Evolutionary conservation across 2,113 vertebrate genomes (phyloP), one percentile per base, ranked within the genome.

Genomic region (Pitta sordida): DNA sequence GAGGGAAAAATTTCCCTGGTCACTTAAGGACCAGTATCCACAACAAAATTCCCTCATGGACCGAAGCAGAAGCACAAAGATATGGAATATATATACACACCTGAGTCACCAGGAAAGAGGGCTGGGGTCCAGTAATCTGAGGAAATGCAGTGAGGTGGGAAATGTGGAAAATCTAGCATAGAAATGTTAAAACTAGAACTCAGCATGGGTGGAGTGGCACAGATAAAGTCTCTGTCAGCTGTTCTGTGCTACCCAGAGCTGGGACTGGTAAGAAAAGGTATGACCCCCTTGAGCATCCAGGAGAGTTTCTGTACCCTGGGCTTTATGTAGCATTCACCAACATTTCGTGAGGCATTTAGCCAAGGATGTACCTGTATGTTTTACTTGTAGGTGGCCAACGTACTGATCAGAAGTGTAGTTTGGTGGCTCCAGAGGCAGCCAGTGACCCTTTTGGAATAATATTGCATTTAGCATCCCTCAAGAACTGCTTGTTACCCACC

Each of bases 181-280:
- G 39, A 86, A n/a, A 32, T 76, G 67, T 53, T 49, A 48, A 26
- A 62, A 49, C 10, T 53, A 26, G 27, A 65, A 46, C 4, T 68
- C 30, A 8, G 7, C 9, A 3, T 1, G 2, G 7, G 16, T 22
- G 17, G 21, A 30, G 11, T 30, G 29, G 6, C 49, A 53, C 0
- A 4, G 43, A 58, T 20, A 34, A 58, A 26, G 6, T 76, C 58
- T 22, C 11, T 37, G 18, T 58, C 12, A 8, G 29, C 6, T 46
- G n/a, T 73, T 26, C 22, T 41, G 55, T 78, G 44, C 84, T 74
- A 4, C 8, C n/a, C 70, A 37, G 18, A 19, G 17, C 11, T 83
- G 34, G 41, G 12, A 34, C 30, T 80, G 18, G 26, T 34, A 58
- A 27, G 32, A 52, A 43, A 20, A 71, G 10, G 15, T 43, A 4